These are phyloP conservation scores for Motacilla tschutschensis DNA, from an alignment of 2,113 vertebrate genomes.

Conservation along the genomic window DNA sequence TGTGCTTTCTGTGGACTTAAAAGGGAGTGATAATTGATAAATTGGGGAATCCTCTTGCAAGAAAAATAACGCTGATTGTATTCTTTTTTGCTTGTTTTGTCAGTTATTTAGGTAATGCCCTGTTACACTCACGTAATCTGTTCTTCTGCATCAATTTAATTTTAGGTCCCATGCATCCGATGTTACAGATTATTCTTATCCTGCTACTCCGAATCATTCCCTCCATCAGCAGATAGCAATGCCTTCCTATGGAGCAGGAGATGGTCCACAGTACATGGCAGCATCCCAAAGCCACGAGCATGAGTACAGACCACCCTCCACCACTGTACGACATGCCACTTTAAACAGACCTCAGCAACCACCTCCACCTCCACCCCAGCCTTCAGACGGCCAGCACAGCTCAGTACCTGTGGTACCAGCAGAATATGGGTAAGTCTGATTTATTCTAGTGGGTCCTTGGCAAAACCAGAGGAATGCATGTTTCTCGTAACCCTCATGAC, in stretches of 20 bases:
- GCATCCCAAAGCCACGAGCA: slow-evolving; percentile 78
- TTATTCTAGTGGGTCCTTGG: neutral
- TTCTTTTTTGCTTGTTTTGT: neutral
- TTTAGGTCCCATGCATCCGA: slow-evolving; percentile 86
- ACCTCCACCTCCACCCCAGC: slow-evolving; percentile 87
- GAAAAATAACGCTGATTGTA: neutral
- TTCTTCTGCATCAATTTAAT: slow-evolving; percentile 28
- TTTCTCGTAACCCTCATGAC: rapidly evolving
- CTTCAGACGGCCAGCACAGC: slow-evolving; percentile 78
- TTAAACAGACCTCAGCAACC: slow-evolving; percentile 90
- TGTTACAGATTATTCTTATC: slow-evolving; percentile 85
- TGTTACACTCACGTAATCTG: neutral
- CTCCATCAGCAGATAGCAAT: slow-evolving; percentile 81
- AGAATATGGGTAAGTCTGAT: slow-evolving; percentile 84
- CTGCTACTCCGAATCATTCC: slow-evolving; percentile 90
- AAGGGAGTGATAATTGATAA: neutral
- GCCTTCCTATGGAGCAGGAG: slow-evolving; percentile 68
- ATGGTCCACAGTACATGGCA: slow-evolving; percentile 63
- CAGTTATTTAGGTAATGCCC: neutral
- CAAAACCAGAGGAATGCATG: neutral
- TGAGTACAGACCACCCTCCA: slow-evolving; percentile 82
- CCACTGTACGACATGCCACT: slow-evolving; percentile 83
- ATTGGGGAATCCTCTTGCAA: neutral
- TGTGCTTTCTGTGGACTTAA: neutral
- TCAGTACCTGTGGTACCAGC: slow-evolving; percentile 76